phyloP scores from a whole-genome alignment of 2,113 vertebrate species.

The Cyanistes caeruleus region DNA sequence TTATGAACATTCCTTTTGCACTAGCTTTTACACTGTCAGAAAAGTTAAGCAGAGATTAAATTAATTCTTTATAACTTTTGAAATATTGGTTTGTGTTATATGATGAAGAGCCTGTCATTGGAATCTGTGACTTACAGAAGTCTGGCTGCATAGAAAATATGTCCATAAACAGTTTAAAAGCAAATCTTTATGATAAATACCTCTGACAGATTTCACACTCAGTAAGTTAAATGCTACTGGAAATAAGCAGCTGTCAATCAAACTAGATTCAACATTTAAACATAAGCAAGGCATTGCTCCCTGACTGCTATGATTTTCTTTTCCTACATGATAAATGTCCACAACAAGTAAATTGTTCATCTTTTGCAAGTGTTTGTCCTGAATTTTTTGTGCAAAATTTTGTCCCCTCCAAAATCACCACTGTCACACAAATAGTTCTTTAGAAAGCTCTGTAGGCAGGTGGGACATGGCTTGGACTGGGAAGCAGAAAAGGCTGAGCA shows the following conservation, averaged over 20 bases:
- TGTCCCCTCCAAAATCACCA: not conserved
- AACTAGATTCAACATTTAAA: not conserved
- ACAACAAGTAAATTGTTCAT: not conserved
- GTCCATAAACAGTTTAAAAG: not conserved
- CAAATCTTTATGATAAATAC: not conserved
- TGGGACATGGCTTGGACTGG: not conserved
- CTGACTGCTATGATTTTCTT: not conserved
- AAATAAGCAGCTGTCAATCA: not conserved
- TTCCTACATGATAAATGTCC: not conserved
- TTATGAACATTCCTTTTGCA: not conserved
- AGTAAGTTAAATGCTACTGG: not conserved
- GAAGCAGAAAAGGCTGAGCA: not conserved
- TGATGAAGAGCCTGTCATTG: not conserved
- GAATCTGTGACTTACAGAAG: not conserved
- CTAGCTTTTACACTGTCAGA: not conserved
- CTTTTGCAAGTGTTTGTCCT: not conserved
- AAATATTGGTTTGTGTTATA: not conserved
- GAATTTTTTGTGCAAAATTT: fast-evolving
- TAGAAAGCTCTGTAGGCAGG: not conserved
- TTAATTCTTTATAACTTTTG: not conserved
- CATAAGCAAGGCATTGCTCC: not conserved
- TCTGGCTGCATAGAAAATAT: not conserved
- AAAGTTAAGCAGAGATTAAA: not conserved
- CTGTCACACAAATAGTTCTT: not conserved
- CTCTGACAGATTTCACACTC: not conserved